phyloP scores from a whole-genome alignment of 2,113 vertebrate species.

The Salvator merianae region DNA sequence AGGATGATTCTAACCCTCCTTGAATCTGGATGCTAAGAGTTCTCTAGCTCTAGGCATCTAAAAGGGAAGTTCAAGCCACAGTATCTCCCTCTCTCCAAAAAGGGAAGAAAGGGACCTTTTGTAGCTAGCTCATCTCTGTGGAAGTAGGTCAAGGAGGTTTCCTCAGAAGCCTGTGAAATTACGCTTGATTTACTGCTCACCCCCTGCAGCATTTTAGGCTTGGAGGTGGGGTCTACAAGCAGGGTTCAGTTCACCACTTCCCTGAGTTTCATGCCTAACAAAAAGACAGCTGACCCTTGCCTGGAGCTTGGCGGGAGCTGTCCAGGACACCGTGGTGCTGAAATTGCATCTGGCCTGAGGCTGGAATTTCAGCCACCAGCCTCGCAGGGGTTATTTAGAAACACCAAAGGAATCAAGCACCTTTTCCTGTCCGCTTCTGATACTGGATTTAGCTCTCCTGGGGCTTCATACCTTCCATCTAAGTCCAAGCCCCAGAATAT shows the following conservation, averaged over 20 bases:
- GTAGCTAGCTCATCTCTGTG: not conserved
- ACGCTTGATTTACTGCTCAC: rapidly evolving
- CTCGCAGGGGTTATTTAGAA: not conserved
- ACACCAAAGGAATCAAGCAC: not conserved
- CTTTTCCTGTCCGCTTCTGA: not conserved
- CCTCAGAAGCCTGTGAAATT: not conserved
- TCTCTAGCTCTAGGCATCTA: not conserved
- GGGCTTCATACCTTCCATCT: too few relatives aligned
- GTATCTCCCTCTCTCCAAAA: not conserved
- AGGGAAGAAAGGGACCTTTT: not conserved
- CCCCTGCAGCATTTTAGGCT: too few relatives aligned
- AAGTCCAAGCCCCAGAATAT: too few relatives aligned
- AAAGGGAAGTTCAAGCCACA: not conserved
- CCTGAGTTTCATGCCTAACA: not conserved
- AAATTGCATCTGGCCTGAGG: not conserved
- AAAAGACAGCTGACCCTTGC: not conserved
- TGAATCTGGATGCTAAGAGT: not conserved
- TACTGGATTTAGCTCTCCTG: too few relatives aligned
- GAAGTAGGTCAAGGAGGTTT: not conserved
- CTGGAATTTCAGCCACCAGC: not conserved
- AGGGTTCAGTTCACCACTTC: not conserved
- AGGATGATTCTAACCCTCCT: not conserved
- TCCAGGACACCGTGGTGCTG: not conserved
- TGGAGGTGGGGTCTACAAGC: not conserved
- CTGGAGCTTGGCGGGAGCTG: not conserved